Evolutionary conservation across 2,797 vertebrate genomes (phyloP), one percentile per base, ranked within the genome.

Genomic region (Thamnophis elegans): DNA sequence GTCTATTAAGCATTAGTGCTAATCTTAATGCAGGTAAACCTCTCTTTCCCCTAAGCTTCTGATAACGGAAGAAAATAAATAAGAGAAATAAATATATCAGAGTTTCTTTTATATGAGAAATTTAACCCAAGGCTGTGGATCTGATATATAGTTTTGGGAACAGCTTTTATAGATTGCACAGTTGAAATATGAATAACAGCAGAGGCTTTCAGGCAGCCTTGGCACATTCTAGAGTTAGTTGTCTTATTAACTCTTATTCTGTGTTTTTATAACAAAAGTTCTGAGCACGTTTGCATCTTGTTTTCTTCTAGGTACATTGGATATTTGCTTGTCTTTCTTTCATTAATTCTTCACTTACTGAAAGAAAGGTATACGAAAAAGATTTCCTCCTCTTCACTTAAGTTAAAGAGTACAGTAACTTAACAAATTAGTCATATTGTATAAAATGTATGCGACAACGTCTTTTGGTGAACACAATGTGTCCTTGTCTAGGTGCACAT

Each of bases 401-500:
- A 93, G 60, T 89, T 1, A 14, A 91, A 91, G 88, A 95, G 53
- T 96, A 97, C 94, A 96, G 94, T 95, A 97, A 97, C 93, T 94
- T 95, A 97, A 96, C 96, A 97, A 96, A 96, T 96, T 96, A 95
- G 96, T 96, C 96, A 96, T 96, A 97, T 94, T 93, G 95, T 97
- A 95, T 97, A 96, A 97, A 97, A 97, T 94, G 94, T 97, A 96
- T 97, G 97, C 94, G 95, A 96, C 68, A 93, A 96, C 97, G 96
- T 97, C 97, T 97, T 96, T 97, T 95, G 68, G 92, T 95, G 97
- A 98, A 97, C 98, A 99, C 98, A 99, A 98, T 98, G 98, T 98
- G 97, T 97, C 98, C 98, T 99, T 99, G 98, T 99, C 98, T 98
- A 97, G 98, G 98, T 98, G 98, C 98, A 95, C 98, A 98, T 98